phyloP scores from a whole-genome alignment of 1,140 invertebrate species.

The Papilio machaon region DNA sequence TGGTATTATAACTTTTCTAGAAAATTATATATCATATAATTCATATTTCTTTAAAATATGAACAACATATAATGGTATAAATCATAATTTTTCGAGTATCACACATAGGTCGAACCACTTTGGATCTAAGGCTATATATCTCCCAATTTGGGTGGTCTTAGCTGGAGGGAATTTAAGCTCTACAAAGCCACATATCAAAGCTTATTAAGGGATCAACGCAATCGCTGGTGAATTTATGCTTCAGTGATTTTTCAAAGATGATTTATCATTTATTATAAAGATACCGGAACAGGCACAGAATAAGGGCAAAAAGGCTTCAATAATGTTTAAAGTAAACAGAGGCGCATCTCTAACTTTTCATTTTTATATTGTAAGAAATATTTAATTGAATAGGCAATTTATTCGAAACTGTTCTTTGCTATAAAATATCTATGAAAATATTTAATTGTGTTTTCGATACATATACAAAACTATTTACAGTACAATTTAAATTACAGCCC shows the following conservation, averaged over 20 bases:
- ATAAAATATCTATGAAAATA: no score
- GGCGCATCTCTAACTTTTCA: no score
- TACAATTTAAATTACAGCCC: background rate
- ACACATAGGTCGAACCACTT: background rate
- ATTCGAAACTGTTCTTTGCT: no score
- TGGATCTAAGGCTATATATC: background rate
- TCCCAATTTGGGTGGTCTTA: conserved; percentile 2
- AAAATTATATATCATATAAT: background rate
- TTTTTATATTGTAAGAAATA: no score
- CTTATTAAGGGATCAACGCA: background rate
- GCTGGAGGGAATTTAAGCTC: background rate
- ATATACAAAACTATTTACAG: background rate
- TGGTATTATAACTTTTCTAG: background rate
- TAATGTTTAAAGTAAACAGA: no score
- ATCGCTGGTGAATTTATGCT: background rate
- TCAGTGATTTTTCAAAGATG: background rate
- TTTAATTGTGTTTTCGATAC: no score
- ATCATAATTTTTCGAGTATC: background rate
- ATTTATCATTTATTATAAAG: background rate
- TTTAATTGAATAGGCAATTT: no score
- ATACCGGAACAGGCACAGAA: background rate
- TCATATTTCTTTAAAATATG: background rate
- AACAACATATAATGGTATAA: background rate
- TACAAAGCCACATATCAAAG: background rate
- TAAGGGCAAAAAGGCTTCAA: no score